phyloP scores from a whole-genome alignment of 2,113 vertebrate species.

The Lycocorax pyrrhopterus region DNA sequence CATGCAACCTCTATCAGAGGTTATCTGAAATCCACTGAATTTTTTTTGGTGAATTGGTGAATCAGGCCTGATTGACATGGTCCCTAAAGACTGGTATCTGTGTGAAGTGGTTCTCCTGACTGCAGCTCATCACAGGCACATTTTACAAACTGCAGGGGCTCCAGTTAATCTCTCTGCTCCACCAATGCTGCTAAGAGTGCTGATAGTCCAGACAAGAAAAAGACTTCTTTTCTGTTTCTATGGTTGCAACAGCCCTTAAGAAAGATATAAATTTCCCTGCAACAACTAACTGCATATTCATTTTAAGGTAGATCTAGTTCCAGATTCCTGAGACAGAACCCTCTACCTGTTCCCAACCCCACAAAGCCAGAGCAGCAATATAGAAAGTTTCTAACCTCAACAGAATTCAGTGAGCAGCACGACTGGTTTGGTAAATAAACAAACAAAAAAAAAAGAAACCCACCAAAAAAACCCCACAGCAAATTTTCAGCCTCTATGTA shows the following conservation, averaged over 20 bases:
- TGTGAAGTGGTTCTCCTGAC: not conserved
- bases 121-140: not conserved
- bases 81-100: not conserved
- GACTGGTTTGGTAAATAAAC: conserved; percentile 52
- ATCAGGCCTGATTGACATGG: not conserved
- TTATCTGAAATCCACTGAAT: not conserved
- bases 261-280: conserved; percentile 71
- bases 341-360: conserved; percentile 66
- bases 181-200: conserved; percentile 2
- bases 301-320: conserved; percentile 69
- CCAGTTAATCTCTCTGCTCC: not conserved
- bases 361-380: conserved; percentile 49
- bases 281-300: conserved; percentile 63
- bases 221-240: conserved; percentile 51
- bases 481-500: conserved; percentile 55
- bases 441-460: not conserved
- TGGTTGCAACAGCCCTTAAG: conserved; percentile 80
- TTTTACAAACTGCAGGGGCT: not conserved
- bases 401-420: conserved; percentile 63
- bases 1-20: not conserved
- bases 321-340: conserved; percentile 77
- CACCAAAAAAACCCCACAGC: not conserved
- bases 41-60: not conserved
- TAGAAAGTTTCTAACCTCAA: conserved; percentile 28
- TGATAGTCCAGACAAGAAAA: conserved; percentile 39